A percentile compares a stretch with the other conserved stretches of the same genome.
These are phyloP conservation scores for Drosophila rufa DNA, from an alignment of 1,140 invertebrate genomes.

Conservation along the genomic window DNA sequence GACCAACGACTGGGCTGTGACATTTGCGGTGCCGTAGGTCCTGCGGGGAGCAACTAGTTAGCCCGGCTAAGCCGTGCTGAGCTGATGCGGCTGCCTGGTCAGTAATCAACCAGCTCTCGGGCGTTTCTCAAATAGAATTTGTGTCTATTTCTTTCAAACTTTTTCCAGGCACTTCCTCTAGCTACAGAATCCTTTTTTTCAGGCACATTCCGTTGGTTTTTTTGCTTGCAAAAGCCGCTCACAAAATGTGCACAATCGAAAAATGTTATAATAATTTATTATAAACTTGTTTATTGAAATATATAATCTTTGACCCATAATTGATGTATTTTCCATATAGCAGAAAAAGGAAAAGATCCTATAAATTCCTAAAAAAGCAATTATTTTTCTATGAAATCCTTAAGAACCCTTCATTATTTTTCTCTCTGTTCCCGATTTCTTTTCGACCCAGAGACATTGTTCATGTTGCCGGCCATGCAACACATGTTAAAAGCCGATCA, in stretches of 20 bases:
- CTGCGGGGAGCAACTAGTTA: constrained; percentile 10
- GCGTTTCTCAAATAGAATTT: constrained; percentile 12
- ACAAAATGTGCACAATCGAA: constrained; percentile 2
- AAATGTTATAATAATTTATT: too few species aligned
- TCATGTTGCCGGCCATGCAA: constrained; percentile 53
- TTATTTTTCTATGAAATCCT: background rate
- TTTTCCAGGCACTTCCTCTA: constrained; percentile 1
- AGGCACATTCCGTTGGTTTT: background rate
- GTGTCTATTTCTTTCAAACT: constrained; percentile 7
- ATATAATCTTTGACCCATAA: too few species aligned
- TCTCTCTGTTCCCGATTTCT: constrained; percentile 11
- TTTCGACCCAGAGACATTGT: constrained; percentile 26
- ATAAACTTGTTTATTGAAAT: too few species aligned
- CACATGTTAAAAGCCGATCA: constrained; percentile 62
- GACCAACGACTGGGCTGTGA: constrained; percentile 43
- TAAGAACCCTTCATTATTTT: background rate
- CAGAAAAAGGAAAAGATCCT: too few species aligned
- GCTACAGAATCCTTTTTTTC: background rate
- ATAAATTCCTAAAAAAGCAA: too few species aligned
- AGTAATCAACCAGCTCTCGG: constrained; percentile 29
- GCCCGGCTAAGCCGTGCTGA: constrained; percentile 18
- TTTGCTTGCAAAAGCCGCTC: background rate
- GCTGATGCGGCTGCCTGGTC: constrained; percentile 19
- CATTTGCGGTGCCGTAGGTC: constrained; percentile 44
- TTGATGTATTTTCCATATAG: too few species aligned